These are phyloP conservation scores for Empis stercorea DNA, from an alignment of 2,888 invertebrate genomes.

Conservation along the genomic window DNA sequence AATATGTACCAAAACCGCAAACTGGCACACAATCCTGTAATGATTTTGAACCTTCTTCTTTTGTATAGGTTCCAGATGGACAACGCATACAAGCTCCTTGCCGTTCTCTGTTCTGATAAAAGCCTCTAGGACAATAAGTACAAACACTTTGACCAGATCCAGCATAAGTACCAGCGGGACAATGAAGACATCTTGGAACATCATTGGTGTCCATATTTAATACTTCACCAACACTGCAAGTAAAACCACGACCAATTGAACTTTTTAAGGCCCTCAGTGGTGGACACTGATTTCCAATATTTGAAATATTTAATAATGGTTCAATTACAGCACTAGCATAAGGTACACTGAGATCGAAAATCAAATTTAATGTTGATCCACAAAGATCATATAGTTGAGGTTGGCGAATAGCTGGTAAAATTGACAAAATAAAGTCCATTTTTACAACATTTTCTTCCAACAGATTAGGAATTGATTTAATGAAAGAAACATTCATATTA, in stretches of 20 bases:
- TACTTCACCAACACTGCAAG: conserved; percentile 87
- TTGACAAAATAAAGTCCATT: conserved; percentile 78
- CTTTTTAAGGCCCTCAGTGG: conserved; percentile 78
- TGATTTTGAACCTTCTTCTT: conserved; percentile 78
- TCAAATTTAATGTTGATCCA: conserved; percentile 82
- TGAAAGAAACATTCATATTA: conserved; percentile 84
- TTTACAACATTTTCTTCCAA: conserved; percentile 78
- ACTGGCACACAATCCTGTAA: conserved; percentile 81
- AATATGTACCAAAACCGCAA: conserved; percentile 92
- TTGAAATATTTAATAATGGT: conserved; percentile 73
- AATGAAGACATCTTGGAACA: conserved; percentile 87
- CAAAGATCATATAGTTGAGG: conserved; percentile 89
- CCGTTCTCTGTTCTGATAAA: conserved; percentile 83
- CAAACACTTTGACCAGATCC: conserved; percentile 83
- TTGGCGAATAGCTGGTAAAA: conserved; percentile 77
- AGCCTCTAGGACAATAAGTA: conserved; percentile 81
- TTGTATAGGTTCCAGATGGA: conserved; percentile 85
- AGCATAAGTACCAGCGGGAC: conserved; percentile 92
- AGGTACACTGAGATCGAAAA: conserved; percentile 88
- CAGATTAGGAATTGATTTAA: conserved; percentile 65
- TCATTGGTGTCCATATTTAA: conserved; percentile 85
- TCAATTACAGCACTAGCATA: conserved; percentile 84
- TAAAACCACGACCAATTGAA: conserved; percentile 75
- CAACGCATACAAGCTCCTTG: conserved; percentile 85
- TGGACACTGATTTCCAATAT: conserved; percentile 87